Percentiles rank a stretch among this genome's conserved stretches.
Evolutionary conservation across 2,797 vertebrate species (phyloP).

Genomic region (Macrochelys suwanniensis): DNA sequence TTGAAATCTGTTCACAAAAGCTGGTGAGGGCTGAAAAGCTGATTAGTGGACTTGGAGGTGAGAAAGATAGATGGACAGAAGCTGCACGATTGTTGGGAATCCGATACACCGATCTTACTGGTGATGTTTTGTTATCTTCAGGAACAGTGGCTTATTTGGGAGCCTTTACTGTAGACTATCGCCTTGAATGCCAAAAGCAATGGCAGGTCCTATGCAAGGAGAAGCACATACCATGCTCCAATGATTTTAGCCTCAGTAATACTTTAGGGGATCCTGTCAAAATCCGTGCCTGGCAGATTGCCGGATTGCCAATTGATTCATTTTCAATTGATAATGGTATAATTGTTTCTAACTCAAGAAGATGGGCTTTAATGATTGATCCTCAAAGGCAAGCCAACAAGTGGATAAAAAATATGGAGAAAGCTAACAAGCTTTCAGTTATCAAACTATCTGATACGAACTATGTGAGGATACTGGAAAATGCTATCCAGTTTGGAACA

Average conservation of each 20-base stretch:
- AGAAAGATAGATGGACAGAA: slow-evolving; percentile 95
- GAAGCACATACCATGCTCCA: slow-evolving; percentile 88
- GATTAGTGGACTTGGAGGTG: slow-evolving; percentile 93
- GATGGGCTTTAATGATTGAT: slow-evolving; percentile 96
- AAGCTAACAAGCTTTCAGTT: slow-evolving; percentile 87
- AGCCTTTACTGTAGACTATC: slow-evolving; percentile 93
- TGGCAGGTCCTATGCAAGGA: slow-evolving; percentile 89
- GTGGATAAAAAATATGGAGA: slow-evolving; percentile 97
- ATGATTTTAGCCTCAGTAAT: slow-evolving; percentile 89
- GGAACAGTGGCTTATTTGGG: slow-evolving; percentile 93
- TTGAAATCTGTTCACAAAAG: slow-evolving; percentile 92
- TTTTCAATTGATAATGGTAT: slow-evolving; percentile 95
- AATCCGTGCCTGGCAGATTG: slow-evolving; percentile 93
- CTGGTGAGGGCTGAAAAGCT: slow-evolving; percentile 91
- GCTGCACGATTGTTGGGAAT: slow-evolving; percentile 85
- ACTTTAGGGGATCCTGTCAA: slow-evolving; percentile 91
- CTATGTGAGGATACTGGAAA: slow-evolving; percentile 91
- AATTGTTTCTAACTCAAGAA: slow-evolving; percentile 92
- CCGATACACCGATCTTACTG: slow-evolving; percentile 89
- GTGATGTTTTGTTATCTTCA: slow-evolving; percentile 92
- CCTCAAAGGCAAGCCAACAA: slow-evolving; percentile 97
- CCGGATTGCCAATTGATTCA: slow-evolving; percentile 92
- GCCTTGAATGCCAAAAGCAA: slow-evolving; percentile 85
- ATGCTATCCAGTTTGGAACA: slow-evolving; percentile 91
- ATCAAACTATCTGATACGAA: slow-evolving; percentile 91